Evolutionary conservation across 1,140 invertebrate species (phyloP), one percentile per base, ranked within the genome.

Genomic region (Eriocheir sinensis): DNA sequence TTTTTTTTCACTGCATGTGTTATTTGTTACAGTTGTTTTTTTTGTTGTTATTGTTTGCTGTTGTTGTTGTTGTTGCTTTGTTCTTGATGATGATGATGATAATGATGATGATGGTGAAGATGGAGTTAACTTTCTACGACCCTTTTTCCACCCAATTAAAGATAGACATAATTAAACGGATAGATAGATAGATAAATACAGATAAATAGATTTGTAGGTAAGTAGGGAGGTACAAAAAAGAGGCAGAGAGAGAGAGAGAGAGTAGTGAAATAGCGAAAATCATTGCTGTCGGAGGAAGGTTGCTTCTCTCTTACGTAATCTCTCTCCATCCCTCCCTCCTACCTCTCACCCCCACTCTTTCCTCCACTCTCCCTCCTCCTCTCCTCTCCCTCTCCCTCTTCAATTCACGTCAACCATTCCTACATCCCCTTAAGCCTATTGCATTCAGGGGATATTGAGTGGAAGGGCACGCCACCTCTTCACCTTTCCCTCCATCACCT

Each of bases 401-500:
- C 60, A 72, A 72, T 72, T 72, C 60, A 72, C 60, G 60, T 72
- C 60, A 72, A 72, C 60, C 27, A n/a, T n/a, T n/a, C n/a, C n/a
- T n/a, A n/a, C n/a, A n/a, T n/a, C n/a, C 60, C 60, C 60, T n/a
- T 72, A 72, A 72, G 60, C 60, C 60, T 72, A 72, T 72, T 72
- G 60, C 60, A 72, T 72, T 72, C 60, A n/a, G 60, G 60, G 21
- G 27, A 72, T 72, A 72, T 72, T 72, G 60, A 72, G 60, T 72
- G 60, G 60, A 72, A 72, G 60, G 60, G 60, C 60, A 72, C n/a
- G 60, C n/a, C 60, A 72, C 60, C 60, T 72, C 27, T n/a, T 72
- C 60, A 72, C 60, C 60, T 72, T 72, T 72, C 27, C 60, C 60
- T n/a, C 60, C 60, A 72, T n/a, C 60, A 72, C 21, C 60, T 6